phyloP scores from a whole-genome alignment of 2,888 invertebrate genomes.

The Oligia latruncula region DNA sequence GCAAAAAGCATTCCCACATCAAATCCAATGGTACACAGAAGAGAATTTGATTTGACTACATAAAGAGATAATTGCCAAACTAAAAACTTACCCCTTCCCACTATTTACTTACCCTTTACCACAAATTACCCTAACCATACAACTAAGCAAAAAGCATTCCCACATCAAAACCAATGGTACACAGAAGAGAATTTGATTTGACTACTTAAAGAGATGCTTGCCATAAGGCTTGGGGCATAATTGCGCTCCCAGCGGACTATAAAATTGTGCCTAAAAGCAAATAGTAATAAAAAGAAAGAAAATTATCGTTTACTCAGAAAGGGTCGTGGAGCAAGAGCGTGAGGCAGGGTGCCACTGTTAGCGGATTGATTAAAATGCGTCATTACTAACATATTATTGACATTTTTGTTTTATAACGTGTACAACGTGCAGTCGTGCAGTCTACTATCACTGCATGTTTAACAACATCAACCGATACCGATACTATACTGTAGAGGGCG shows the following conservation, averaged over 20 bases:
- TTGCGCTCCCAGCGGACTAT: conserved; percentile 77
- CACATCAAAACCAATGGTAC: conserved; percentile 62
- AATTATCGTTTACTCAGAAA: conserved; percentile 80
- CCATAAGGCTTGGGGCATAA: conserved; percentile 69
- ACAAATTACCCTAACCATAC: conserved; percentile 13
- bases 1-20: conserved; percentile 63
- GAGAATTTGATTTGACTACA: conserved; percentile 67
- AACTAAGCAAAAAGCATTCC: conserved; percentile 58
- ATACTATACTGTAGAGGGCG: too few species aligned
- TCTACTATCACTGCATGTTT: too few species aligned
- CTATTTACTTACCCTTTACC: conserved; percentile 7
- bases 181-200: conserved; percentile 66
- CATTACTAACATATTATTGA: neutral
- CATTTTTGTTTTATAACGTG: neutral
- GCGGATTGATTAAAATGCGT: conserved; percentile 40
- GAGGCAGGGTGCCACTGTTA: conserved; percentile 56
- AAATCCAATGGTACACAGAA: conserved; percentile 57
- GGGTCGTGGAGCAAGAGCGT: conserved; percentile 69
- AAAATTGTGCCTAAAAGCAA: conserved; percentile 86
- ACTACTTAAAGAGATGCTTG: conserved; percentile 56
- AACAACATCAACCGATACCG: too few species aligned
- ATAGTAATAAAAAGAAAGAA: conserved; percentile 84
- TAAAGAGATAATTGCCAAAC: conserved; percentile 49
- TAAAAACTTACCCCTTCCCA: neutral
- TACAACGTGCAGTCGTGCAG: neutral